Base-by-base conservation (phyloP, 2,113 vertebrate species). In the Spermophilus dauricus region DNA sequence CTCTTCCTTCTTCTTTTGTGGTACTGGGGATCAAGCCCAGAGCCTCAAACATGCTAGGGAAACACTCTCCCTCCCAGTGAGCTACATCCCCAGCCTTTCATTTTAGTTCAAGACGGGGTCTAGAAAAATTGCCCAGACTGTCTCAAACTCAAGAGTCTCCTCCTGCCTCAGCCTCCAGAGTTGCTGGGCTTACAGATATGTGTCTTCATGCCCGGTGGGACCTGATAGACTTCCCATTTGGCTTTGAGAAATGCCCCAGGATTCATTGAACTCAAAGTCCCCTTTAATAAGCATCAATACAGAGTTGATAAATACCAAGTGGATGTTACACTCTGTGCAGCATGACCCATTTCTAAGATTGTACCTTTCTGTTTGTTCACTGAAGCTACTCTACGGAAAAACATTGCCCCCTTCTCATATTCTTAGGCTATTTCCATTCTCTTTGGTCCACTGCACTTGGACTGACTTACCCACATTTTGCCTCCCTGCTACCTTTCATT, bases 161-260 rank as follows among this genome's bases (percentile, higher is more conserved):
- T 63, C 61, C 24, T 63, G 61, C 24, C 61, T 63, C 61, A 63
- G 61, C 61, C 61, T 11, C 24, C 24, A 28, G 61, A 63, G 24
- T 63, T 10, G 8, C 24, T 63, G 61, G 22, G 61, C 22, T 28
- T 63, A 28, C 24, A 63, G 24, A 26, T 63, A 11, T 63, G 24
- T 26, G 9, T 28, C 58, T 8, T 8, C 8, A 9, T 61, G 24
- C 58, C 22, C 58, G 9, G 0, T 70, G 76, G 77, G 12, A 87
- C 65, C 48, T n/a, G 30, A 51, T 80, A 28, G 39, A 65, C 16
- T 70, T 90, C 48, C 30, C 6, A 1, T 61, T 48, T 95, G 17
- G 58, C 77, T 87, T 95, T 95, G 42, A 58, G 34, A 92, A 84
- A 87, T 80, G 69, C 73, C 69, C 69, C 10, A 42, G 72, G 20